Conservation (phyloP, 2,888 invertebrate species). For the Sinodicranocentrus sp. region DNA sequence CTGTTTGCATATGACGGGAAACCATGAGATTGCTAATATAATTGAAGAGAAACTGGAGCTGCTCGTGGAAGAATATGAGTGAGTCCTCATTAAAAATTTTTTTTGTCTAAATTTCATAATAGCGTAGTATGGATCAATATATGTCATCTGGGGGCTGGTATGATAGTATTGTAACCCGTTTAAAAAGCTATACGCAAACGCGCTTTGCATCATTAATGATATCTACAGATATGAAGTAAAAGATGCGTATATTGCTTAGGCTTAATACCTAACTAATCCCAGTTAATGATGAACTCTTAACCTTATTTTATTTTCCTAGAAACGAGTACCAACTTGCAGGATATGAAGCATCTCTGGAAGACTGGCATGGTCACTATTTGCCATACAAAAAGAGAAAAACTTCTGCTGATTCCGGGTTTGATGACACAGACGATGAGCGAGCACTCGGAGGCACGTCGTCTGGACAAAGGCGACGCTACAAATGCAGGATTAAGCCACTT, state of each 20-base stretch:
- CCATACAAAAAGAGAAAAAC: constrained; percentile 65
- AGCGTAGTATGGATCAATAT: no score
- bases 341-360: constrained; percentile 22
- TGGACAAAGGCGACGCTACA: constrained; percentile 5
- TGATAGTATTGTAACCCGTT: no score
- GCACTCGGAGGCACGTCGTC: neutral
- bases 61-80: constrained; percentile 51
- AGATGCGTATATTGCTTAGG: no score
- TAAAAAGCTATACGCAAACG: no score
- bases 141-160: no score
- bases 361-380: constrained; percentile 24
- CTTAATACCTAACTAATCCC: no score
- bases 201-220: neutral
- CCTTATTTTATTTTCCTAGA: constrained; percentile 19
- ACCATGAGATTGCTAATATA: constrained; percentile 64
- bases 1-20: constrained; percentile 67
- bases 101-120: no score
- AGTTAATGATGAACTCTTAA: constrained; percentile 19
- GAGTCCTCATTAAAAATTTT: constrained; percentile 2
- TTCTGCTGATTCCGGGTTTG: constrained; percentile 67
- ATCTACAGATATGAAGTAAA: neutral
- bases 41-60: constrained; percentile 63
- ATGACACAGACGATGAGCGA: constrained; percentile 51
- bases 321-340: constrained; percentile 35
- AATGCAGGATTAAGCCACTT: constrained; percentile 53